A percentile compares a stretch with the other conserved stretches of the same genome.
phyloP scores from a whole-genome alignment of 2,797 vertebrate species.

The Esox lucius region DNA sequence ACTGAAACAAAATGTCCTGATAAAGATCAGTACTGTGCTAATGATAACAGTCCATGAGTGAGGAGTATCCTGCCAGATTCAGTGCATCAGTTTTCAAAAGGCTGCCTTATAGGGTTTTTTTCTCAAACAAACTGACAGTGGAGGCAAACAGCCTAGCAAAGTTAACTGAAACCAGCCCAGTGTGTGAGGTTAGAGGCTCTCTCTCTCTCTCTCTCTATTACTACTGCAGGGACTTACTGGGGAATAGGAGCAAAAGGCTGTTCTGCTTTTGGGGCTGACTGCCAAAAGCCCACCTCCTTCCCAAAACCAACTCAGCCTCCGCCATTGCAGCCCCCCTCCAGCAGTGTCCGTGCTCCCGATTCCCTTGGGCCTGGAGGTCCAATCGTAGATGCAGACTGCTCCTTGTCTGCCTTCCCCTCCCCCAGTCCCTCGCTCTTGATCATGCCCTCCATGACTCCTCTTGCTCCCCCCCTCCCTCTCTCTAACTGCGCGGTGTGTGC shows the following conservation, averaged over 20 bases:
- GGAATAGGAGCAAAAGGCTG: slow-evolving; percentile 45
- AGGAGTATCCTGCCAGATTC: background rate
- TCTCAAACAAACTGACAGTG: slow-evolving; percentile 32
- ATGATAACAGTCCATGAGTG: background rate
- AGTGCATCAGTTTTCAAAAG: slow-evolving; percentile 13
- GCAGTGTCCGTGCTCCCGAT: slow-evolving; percentile 33
- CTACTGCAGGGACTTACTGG: slow-evolving; percentile 33
- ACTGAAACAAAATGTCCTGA: background rate
- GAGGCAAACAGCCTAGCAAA: slow-evolving; percentile 53
- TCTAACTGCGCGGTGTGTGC: slow-evolving; percentile 32
- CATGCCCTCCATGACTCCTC: slow-evolving; percentile 18
- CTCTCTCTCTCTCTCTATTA: slow-evolving; percentile 37
- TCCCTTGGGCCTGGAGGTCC: slow-evolving; percentile 54
- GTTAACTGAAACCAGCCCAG: slow-evolving; percentile 56
- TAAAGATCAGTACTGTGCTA: background rate
- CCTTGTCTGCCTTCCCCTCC: slow-evolving; percentile 16
- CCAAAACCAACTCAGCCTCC: slow-evolving; percentile 23
- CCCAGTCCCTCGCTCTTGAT: slow-evolving; percentile 20
- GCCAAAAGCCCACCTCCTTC: slow-evolving; percentile 39
- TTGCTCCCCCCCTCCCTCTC: slow-evolving; percentile 27
- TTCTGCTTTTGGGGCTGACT: slow-evolving; percentile 47
- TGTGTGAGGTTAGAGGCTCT: slow-evolving; percentile 45
- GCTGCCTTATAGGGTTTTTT: slow-evolving; percentile 14
- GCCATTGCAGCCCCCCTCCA: slow-evolving; percentile 41
- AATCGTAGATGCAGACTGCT: slow-evolving; percentile 48